Evolutionary conservation across 2,113 vertebrate species (phyloP).

Genomic region (Entomyzon cyanotis): DNA sequence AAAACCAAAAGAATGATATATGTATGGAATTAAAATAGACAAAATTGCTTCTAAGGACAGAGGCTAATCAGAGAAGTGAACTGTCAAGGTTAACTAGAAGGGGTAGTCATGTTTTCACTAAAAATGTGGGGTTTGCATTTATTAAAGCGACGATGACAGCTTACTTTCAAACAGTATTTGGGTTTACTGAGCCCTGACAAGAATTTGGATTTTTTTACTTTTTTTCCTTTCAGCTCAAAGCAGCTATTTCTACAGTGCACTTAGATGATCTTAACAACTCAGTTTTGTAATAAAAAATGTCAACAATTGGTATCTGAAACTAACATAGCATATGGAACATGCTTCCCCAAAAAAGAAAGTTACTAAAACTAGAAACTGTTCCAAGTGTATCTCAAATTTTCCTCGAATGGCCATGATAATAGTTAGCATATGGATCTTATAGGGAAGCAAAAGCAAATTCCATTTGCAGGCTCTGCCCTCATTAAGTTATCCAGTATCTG

Average conservation of each 20-base stretch:
- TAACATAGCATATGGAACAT: neutral
- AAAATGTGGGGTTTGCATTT: neutral
- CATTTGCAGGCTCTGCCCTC: neutral
- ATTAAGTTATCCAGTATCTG: neutral
- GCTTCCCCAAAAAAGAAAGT: neutral
- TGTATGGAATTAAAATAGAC: neutral
- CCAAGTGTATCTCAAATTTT: neutral
- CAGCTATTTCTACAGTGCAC: neutral
- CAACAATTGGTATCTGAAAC: neutral
- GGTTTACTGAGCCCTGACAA: neutral
- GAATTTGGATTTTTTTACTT: neutral
- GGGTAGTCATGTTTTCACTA: neutral
- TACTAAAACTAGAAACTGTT: neutral
- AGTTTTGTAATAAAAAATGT: neutral
- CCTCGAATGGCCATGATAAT: neutral
- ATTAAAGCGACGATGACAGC: neutral
- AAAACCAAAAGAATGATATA: conserved; percentile 39
- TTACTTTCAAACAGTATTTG: neutral
- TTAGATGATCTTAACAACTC: neutral
- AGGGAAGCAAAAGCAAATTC: neutral
- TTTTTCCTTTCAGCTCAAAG: neutral
- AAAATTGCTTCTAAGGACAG: neutral
- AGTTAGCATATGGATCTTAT: neutral
- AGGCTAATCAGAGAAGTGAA: neutral
- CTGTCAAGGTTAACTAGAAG: neutral